Base-by-base conservation (phyloP, 2,797 vertebrate species). In the Anniella stebbinsi region DNA sequence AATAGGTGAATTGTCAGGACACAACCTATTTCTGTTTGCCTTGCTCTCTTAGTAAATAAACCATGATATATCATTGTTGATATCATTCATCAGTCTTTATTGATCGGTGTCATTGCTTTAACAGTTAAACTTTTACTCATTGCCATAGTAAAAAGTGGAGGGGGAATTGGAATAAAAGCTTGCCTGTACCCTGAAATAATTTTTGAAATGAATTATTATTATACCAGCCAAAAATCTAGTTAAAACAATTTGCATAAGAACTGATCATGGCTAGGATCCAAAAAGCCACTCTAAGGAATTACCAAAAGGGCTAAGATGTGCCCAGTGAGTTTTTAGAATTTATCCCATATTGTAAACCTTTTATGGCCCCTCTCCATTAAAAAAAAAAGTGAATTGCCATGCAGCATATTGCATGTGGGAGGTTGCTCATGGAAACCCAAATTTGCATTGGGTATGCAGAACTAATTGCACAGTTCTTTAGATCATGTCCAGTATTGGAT, bases 181-280 rank as follows among this genome's bases (percentile, higher is more conserved):
- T 67, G 33, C 57, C 67, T 70, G 17, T 83, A 72, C 80, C 84
- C 83, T 80, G 76, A 78, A 80, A 51, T 81, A 60, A 75, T 84
- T 84, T 81, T 87, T 75, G 57, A 90, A 81, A 86, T 87, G 69
- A 66, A 80, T 89, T 57, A 86, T 63, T 86, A 80, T 77, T 77
- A 69, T 78, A 85, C 75, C 41, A 81, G 66, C 23, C 69, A 66
- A 57, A 86, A 80, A 75, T 86, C 69, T 75, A 82, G 36, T 87
- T 90, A 87, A 85, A 66, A 82, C 84, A 63, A 81, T 87, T 87
- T 90, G 41, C 36, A 73, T 63, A 75, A 66, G 69, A 66, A 13
- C 21, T 66, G 51, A 57, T 75, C 15, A 36, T 90, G 89, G 69
- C 89, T 75, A 17, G 4, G 7, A 76, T 90, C 84, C 77, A 81